Percentiles rank a stretch among this genome's conserved stretches.
These are phyloP conservation scores for Eupithecia pulchellata DNA, from an alignment of 2,888 invertebrate genomes.

Conservation along the genomic window DNA sequence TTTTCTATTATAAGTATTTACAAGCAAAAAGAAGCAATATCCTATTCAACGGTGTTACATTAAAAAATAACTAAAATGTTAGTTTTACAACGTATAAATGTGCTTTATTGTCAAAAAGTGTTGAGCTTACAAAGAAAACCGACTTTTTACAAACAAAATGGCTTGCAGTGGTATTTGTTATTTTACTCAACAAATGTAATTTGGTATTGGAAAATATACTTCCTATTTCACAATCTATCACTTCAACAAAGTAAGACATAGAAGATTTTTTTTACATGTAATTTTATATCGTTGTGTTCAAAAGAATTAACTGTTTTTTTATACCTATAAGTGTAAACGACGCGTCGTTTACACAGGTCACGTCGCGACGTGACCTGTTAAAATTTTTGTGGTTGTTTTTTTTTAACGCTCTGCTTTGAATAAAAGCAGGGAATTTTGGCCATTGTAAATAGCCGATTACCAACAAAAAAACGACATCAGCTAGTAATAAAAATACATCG, in stretches of 20 bases:
- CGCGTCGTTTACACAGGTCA: too few relatives aligned
- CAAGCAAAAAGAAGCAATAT: slow-evolving; percentile 1
- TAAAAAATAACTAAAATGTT: neutral
- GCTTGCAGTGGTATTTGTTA: neutral
- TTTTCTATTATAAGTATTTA: slow-evolving; percentile 4
- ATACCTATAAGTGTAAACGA: too few relatives aligned
- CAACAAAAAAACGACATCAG: too few relatives aligned
- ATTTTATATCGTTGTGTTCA: too few relatives aligned
- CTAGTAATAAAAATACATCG: too few relatives aligned
- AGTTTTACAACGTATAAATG: neutral
- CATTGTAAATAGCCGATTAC: too few relatives aligned
- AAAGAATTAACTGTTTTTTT: too few relatives aligned
- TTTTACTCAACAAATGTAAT: neutral
- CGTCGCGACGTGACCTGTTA: too few relatives aligned
- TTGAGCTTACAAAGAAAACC: neutral
- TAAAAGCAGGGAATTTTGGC: too few relatives aligned
- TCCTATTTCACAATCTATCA: neutral
- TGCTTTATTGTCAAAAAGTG: slow-evolving; percentile 1
- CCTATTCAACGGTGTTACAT: neutral
- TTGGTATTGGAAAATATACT: neutral
- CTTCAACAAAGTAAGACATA: neutral
- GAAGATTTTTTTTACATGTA: neutral
- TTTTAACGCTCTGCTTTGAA: too few relatives aligned
- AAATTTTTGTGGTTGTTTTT: too few relatives aligned
- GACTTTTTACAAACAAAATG: neutral